Evolutionary conservation across 2,113 vertebrate genomes (phyloP).

Genomic region (Odontesthes bonariensis): DNA sequence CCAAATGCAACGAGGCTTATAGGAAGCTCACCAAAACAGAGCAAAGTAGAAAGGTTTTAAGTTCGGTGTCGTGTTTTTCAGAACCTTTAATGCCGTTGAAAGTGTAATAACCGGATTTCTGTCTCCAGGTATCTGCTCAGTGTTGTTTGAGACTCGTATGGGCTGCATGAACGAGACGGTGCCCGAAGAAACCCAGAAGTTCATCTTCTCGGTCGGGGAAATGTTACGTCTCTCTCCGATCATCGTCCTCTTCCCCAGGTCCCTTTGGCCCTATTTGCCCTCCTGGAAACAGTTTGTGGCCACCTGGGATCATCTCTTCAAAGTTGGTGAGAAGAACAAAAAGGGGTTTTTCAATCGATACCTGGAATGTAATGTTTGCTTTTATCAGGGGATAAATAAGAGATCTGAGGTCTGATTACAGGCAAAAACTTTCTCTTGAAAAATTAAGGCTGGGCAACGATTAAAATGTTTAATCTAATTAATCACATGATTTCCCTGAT

Average conservation of each 20-base stretch:
- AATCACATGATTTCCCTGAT: no score
- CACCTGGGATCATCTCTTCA: conserved; percentile 83
- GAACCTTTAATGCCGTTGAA: no score
- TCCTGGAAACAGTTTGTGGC: conserved; percentile 82
- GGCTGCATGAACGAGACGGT: conserved; percentile 80
- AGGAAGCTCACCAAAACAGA: no score
- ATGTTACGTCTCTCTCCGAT: conserved; percentile 81
- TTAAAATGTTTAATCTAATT: no score
- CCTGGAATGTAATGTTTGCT: no score
- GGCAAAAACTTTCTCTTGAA: no score
- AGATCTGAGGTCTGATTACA: no score
- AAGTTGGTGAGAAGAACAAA: conserved; percentile 71
- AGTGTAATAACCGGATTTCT: background rate
- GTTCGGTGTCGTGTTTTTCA: no score
- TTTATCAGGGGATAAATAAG: background rate
- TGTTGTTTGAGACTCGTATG: conserved; percentile 84
- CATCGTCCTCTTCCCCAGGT: conserved; percentile 79
- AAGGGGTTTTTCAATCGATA: background rate
- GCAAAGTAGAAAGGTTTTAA: no score
- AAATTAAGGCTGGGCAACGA: no score
- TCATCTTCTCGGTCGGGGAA: conserved; percentile 83
- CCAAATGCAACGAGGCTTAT: no score
- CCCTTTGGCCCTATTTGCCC: conserved; percentile 78
- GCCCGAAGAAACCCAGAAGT: conserved; percentile 82
- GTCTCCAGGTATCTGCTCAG: conserved; percentile 77